Percentiles rank a stretch among this genome's conserved stretches.
phyloP scores from a whole-genome alignment of 2,888 invertebrate species.

The Salpingus planirostris region DNA sequence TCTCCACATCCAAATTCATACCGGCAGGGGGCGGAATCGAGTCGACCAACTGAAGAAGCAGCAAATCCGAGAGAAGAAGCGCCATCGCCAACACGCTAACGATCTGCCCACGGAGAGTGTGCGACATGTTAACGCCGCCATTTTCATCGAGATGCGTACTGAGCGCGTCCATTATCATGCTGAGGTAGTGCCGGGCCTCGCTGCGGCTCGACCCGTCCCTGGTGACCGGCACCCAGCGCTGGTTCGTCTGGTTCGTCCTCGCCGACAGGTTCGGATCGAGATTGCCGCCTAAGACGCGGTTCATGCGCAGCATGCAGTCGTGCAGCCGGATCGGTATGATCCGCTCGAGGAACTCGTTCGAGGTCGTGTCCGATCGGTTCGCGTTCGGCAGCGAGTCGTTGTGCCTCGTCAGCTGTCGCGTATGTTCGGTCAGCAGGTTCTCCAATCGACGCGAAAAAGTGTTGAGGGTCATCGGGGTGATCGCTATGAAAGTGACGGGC shows the following conservation, averaged over 20 bases:
- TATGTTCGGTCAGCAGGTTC: conserved; percentile 24
- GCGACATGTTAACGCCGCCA: conserved; percentile 17
- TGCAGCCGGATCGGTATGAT: conserved; percentile 31
- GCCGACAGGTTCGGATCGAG: conserved; percentile 2
- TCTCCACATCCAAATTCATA: conserved; percentile 35
- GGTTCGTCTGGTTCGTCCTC: too few relatives aligned
- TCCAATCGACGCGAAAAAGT: conserved; percentile 26
- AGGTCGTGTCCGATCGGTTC: conserved; percentile 12
- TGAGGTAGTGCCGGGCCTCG: conserved; percentile 39
- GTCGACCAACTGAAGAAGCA: conserved; percentile 43
- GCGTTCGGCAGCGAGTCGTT: conserved; percentile 10
- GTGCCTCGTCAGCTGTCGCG: conserved; percentile 19
- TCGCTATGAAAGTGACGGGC: conserved; percentile 16
- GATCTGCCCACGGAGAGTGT: conserved; percentile 27
- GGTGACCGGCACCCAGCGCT: conserved; percentile 30
- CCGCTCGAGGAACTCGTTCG: conserved; percentile 31
- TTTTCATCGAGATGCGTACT: conserved; percentile 43
- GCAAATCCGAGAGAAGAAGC: conserved; percentile 42
- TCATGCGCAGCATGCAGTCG: conserved; percentile 32
- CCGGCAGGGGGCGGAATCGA: conserved; percentile 37
- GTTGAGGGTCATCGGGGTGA: conserved; percentile 21
- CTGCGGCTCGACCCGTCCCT: conserved; percentile 34
- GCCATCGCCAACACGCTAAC: conserved; percentile 41
- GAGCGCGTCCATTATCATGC: conserved; percentile 42
- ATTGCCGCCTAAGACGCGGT: conserved; percentile 26